Base-by-base conservation (phyloP, 2,113 vertebrate genomes). In the Sturnus vulgaris region DNA sequence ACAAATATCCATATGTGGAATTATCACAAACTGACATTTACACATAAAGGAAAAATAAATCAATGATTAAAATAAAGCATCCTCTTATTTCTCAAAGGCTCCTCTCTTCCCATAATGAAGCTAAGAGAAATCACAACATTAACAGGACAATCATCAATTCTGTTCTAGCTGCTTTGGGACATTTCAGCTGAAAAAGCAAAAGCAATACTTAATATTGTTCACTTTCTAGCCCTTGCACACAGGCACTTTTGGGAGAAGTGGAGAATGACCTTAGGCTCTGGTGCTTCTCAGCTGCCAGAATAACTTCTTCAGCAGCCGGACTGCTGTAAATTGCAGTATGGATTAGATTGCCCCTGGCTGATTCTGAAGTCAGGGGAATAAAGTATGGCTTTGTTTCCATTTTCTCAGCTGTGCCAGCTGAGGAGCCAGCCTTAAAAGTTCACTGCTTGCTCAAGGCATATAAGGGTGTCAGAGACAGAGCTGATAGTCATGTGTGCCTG, bases 321-420 rank as follows among this genome's bases (percentile, higher is more conserved):
- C 64, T 91, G 57, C 84, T 91, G 47, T 81, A 96, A 96, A 96
- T 93, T 97, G 60, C 47, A 64, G 75, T 47, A 90, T 69, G 80
- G 63, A 91, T 96, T 92, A 86, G 70, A 93, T 95, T 93, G 93
- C 93, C 85, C 63, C 68, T 78, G 90, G 95, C 93, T 86, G 76
- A 78, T 94, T 95, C 68, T 85, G 21, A 90, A 94, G 75, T 83
- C 85, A 94, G 28, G 85, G 91, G 85, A 95, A 93, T 90, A 86
- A 93, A 88, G 44, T 77, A 92, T 37, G 68, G 63, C 52, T 93
- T 86, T 94, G 40, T 90, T 95, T 97, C 88, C 82, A 76, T 77
- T 80, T 95, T 95, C 91, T 96, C 82, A 83, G 68, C 79, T 88
- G 47, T 71, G 63, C 56, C 79, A 95, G 90, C 47, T 90, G 85